Evolutionary conservation across 2,797 vertebrate genomes (phyloP).

Genomic region (Tauraco hartlaubi): DNA sequence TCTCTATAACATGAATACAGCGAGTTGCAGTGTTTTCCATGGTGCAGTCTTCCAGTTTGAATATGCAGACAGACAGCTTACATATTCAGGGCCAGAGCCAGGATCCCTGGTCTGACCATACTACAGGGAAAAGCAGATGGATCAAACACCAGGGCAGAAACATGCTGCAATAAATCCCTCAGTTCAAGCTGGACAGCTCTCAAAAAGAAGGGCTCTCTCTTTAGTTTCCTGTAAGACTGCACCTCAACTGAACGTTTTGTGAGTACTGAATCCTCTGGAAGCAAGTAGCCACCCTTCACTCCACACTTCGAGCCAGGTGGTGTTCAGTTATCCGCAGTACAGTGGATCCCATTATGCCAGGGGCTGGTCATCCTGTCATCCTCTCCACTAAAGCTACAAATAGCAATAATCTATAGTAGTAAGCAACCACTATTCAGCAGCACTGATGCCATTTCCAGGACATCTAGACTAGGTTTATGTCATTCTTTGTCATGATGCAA

Average conservation of each 20-base stretch:
- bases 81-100: not conserved
- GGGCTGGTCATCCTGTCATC: not conserved
- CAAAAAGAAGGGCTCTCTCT: not conserved
- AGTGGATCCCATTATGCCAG: not conserved
- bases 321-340: not conserved
- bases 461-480: not conserved
- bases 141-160: not conserved
- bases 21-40: not conserved
- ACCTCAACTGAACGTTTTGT: not conserved
- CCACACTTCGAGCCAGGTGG: not conserved
- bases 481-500: not conserved
- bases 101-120: not conserved
- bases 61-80: not conserved
- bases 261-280: not conserved
- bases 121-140: not conserved
- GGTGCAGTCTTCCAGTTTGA: not conserved
- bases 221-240: not conserved
- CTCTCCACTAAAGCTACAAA: not conserved
- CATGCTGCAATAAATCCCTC: not conserved
- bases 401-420: not conserved
- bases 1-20: not conserved
- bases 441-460: not conserved
- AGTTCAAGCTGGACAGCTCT: not conserved
- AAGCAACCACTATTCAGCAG: not conserved
- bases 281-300: not conserved